Evolutionary conservation across 1,140 invertebrate species (phyloP), one percentile per base, ranked within the genome.

Genomic region (Drosophila sechellia): DNA sequence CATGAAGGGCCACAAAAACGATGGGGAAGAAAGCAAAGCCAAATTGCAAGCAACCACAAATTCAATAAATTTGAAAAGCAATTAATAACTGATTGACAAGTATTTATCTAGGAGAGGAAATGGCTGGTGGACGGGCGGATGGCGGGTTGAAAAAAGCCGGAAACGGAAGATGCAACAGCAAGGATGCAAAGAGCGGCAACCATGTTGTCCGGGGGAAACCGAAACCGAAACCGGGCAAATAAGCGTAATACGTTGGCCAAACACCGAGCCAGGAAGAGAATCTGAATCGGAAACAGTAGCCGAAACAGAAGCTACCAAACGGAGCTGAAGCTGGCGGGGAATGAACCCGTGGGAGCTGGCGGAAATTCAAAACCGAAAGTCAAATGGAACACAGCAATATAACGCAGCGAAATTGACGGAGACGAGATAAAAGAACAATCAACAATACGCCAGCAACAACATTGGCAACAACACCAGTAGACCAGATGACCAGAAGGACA

Each of bases 21-120:
- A 40, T 66, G 50, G 48, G 40, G 40, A 52, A 57, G 49, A 57
- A 64, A 78, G 48, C 73, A 76, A 68, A 77, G 56, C 56, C 64
- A 52, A 77, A 69, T 56, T 70, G 73, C 54, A 69, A 57, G 50
- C 55, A 83, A 68, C 84, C 84, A 48, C 77, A 89, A 85, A 89
- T 89, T 89, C 84, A 89, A 89, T 89, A 89, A 89, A 89, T 80
- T 89, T 84, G 84, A 89, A 89, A 89, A 89, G 84, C 84, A 89
- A 89, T 89, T 89, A 89, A 89, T 89, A 89, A 89, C 84, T 89
- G 84, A 89, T 89, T 89, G 84, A 89, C 84, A 89, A 89, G 79
- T 87, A 87, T 87, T 87, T 87, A 89, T 87, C 84, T 77, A 60
- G 45, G 48, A 66, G 77, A 66, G 77, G 71, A 79, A 79, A 70